Evolutionary conservation across 2,888 invertebrate species (phyloP), one percentile per base, ranked within the genome.

Genomic region (Ormyrus labotus): DNA sequence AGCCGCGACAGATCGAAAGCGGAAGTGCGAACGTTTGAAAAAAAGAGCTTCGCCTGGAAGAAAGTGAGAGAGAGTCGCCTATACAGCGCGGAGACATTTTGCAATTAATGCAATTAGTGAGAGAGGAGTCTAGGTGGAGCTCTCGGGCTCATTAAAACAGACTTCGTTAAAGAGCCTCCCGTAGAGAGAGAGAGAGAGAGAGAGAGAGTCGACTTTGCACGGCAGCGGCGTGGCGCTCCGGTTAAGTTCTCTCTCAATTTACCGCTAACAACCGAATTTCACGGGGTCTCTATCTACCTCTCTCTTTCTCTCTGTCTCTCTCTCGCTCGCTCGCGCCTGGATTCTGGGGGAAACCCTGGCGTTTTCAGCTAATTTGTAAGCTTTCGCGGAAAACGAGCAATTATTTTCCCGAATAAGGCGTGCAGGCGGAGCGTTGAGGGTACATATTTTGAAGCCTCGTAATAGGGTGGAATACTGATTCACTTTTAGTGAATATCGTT

Each of bases 81-180:
- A 34, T 34, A 34, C 34, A 34, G 58, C 61, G 60, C 76, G 77
- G 81, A 84, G 86, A 86, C 85, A 85, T 85, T 85, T 84, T 84
- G 84, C 84, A 86, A 84, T 85, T 85, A 85, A 86, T 85, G 87
- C 85, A 87, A 88, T 87, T 87, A 85, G 82, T 74, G 82, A 83
- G 81, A 67, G 81, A 77, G 82, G 76, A 69, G 79, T 78, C 82
- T 63, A 65, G 65, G 55, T 47, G 76, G 80, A 75, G 75, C 80
- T 82, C 85, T 83, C 76, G 81, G 84, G 84, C 83, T 85, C 85
- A 88, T 88, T 88, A 86, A 88, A 87, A 87, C 85, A 85, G 86
- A 86, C 87, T 87, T 87, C 86, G 87, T 87, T 86, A 85, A 85
- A 84, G 81, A 83, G 81, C 70, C 19, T 51, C 11, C 61, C 47